phyloP scores from a whole-genome alignment of 1,140 invertebrate genomes.

The Solenopsis invicta region DNA sequence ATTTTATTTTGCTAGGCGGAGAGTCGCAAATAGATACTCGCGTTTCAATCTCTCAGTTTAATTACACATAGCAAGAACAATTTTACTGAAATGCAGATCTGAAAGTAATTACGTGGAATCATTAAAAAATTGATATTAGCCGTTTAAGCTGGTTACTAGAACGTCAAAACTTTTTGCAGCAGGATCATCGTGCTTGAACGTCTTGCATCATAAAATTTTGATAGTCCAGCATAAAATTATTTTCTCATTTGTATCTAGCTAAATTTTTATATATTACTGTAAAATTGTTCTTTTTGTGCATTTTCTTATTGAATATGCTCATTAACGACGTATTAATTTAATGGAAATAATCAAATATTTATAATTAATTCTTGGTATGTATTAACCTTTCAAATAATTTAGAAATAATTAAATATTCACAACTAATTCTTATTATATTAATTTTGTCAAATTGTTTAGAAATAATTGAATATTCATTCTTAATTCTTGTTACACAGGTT shows the following conservation, averaged over 20 bases:
- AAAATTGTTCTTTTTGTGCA: no score
- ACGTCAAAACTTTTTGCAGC: no score
- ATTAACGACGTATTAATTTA: not conserved
- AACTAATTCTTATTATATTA: not conserved
- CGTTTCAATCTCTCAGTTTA: constrained; percentile 11
- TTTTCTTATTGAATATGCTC: not conserved
- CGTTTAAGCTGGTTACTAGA: no score
- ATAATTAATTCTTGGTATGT: not conserved
- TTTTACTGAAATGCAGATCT: no score
- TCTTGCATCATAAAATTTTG: no score
- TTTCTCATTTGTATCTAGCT: no score
- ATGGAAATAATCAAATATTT: constrained; percentile 11
- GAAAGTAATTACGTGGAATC: no score
- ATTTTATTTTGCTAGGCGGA: not conserved
- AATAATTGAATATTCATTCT: not conserved
- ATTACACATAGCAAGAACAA: not conserved
- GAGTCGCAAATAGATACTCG: not conserved
- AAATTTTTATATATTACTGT: no score
- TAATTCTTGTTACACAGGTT: not conserved
- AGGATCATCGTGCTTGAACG: no score
- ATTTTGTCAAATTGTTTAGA: not conserved
- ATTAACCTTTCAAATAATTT: not conserved
- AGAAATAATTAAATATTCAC: not conserved
- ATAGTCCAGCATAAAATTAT: no score
- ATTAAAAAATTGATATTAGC: no score